Conservation (phyloP, 2,113 vertebrate species). For the Scolopax mira region DNA sequence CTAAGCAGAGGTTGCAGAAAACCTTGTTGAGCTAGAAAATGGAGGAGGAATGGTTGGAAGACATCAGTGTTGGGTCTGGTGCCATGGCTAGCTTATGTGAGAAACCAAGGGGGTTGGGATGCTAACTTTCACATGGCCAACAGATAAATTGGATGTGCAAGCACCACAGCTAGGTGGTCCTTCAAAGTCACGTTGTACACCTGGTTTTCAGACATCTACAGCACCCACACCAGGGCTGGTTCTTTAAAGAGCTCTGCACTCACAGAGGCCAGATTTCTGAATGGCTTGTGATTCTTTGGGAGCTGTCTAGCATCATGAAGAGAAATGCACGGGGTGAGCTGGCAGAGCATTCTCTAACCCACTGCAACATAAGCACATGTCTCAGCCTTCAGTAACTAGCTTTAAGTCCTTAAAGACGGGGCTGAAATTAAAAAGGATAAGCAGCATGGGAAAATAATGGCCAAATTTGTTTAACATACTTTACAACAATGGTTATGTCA, state of each 20-base stretch:
- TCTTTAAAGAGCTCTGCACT: not conserved
- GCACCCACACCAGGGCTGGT: not conserved
- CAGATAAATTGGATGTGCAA: not conserved
- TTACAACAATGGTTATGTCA: not conserved
- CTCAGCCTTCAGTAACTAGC: not conserved
- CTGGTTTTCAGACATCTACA: not conserved
- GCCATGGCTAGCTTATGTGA: not conserved
- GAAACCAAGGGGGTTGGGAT: not conserved
- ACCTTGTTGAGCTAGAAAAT: not conserved
- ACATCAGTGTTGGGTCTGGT: not conserved
- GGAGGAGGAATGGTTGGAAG: not conserved
- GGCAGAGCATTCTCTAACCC: not conserved
- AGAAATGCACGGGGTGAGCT: not conserved
- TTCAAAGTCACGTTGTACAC: not conserved
- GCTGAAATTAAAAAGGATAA: not conserved
- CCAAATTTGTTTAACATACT: conserved; percentile 19
- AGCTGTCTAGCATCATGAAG: not conserved
- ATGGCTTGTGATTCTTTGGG: not conserved
- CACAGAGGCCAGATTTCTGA: not conserved
- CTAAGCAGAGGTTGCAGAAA: not conserved
- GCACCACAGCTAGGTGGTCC: not conserved
- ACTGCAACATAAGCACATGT: not conserved
- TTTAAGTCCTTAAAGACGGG: not conserved
- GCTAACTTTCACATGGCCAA: not conserved
- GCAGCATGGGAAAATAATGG: not conserved